Percentiles rank a stretch among this genome's conserved stretches.
phyloP scores from a whole-genome alignment of 2,797 vertebrate species.

The Aeoliscus strigatus region DNA sequence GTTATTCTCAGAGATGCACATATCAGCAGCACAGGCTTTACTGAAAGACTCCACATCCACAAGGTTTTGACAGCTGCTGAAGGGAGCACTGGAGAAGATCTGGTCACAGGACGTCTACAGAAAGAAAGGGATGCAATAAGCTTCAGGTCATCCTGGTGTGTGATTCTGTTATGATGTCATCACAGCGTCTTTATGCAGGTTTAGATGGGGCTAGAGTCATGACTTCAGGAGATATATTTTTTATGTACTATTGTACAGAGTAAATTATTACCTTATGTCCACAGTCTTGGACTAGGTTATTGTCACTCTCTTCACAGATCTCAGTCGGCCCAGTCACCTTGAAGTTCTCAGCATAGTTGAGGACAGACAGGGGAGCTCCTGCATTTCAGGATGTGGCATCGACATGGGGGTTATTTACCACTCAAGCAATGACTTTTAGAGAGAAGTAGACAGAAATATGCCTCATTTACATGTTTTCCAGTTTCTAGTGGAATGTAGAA shows the following conservation, averaged over 20 bases:
- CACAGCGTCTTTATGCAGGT: too few relatives aligned
- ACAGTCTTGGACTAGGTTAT: constrained; percentile 24
- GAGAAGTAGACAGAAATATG: too few relatives aligned
- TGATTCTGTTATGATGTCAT: too few relatives aligned
- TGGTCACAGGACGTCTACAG: constrained; percentile 66
- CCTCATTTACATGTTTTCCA: too few relatives aligned
- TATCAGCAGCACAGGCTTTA: constrained; percentile 61
- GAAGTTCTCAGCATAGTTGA: constrained; percentile 70
- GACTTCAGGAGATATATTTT: too few relatives aligned
- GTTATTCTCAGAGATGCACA: constrained; percentile 44
- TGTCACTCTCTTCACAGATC: constrained; percentile 63
- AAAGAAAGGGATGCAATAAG: neutral
- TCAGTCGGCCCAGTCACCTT: constrained; percentile 73
- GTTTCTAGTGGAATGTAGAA: too few relatives aligned
- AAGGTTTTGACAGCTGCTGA: constrained; percentile 54
- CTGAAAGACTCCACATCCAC: constrained; percentile 56
- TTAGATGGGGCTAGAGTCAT: too few relatives aligned
- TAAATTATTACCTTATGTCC: constrained; percentile 61
- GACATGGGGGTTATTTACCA: neutral
- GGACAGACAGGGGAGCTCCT: constrained; percentile 62
- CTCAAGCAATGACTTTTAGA: too few relatives aligned
- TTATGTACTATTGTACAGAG: too few relatives aligned
- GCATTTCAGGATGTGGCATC: constrained; percentile 4
- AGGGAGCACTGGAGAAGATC: constrained; percentile 54
- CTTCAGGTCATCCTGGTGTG: too few relatives aligned